Evolutionary conservation across 2,888 invertebrate species (phyloP), one percentile per base, ranked within the genome.

Genomic region (Linhomoeus sp.): DNA sequence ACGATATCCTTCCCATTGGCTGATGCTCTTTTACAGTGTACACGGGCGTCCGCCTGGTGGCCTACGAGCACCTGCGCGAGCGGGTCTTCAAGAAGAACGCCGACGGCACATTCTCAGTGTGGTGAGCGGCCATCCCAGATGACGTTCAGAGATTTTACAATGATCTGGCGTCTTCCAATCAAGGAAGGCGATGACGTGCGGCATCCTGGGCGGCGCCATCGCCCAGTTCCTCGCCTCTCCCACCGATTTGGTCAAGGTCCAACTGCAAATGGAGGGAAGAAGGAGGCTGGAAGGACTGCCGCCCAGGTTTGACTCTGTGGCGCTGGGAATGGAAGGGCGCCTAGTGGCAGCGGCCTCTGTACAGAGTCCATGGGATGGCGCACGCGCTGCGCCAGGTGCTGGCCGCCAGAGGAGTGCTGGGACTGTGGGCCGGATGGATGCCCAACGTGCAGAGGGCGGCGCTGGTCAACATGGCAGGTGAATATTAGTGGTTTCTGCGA

Each of bases 181-280:
- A 39, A 63, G 76, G 76, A 75, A 76, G 57, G 74, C 76, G 12
- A 73, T 77, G 41, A 53, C 79, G 63, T 79, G 81, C 59, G 87
- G 87, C 17, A 73, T 83, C 49, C 70, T 75, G 14, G 81, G 86
- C 14, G 88, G 88, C 1, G 80, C 80, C 1, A 66, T 85, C 49
- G 83, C 83, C 19, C 88, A 90, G 70, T 80, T 85, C 70, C 73
- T 86, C 53, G 71, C 73, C 19, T 85, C 82, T 52, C 90, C 90
- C 0, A 79, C 86, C 0, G 88, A 90, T 72, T 73, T 90, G 55
- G 78, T 88, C 56, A 90, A 90, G 71, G 85, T 88, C 19, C 86
- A 86, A 69, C 77, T 87, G 71, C 88, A 88, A 70, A 83, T 86
- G 76, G 88, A 90, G 66, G 88, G 88, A 0, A 75, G 79, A 50